Percentiles rank a stretch among this genome's conserved stretches.
These are phyloP conservation scores for Pollenia angustigena DNA, from an alignment of 2,888 invertebrate genomes.

Conservation along the genomic window DNA sequence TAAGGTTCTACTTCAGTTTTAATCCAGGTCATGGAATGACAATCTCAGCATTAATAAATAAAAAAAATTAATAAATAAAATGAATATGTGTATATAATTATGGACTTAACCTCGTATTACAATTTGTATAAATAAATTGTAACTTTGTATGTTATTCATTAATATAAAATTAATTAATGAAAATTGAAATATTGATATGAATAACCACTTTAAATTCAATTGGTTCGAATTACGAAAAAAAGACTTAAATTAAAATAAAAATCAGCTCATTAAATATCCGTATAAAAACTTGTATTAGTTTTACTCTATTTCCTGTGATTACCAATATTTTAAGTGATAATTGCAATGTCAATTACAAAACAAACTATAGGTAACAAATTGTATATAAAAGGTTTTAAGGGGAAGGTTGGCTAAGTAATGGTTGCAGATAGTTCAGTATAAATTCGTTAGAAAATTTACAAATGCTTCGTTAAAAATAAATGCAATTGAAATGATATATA, in stretches of 20 bases:
- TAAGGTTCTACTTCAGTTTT: too few relatives aligned
- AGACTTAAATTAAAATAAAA: neutral
- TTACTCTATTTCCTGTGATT: conserved; percentile 71
- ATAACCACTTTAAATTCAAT: conserved; percentile 31
- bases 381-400: conserved; percentile 11
- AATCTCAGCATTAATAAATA: too few relatives aligned
- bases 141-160: conserved; percentile 24
- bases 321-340: conserved; percentile 68
- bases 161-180: conserved; percentile 29
- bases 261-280: conserved; percentile 16
- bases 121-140: neutral
- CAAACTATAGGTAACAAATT: conserved; percentile 54
- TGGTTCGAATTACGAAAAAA: conserved; percentile 6
- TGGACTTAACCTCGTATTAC: conserved; percentile 18
- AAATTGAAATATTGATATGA: conserved; percentile 44
- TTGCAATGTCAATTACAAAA: conserved; percentile 71
- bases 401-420: conserved; percentile 1
- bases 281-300: conserved; percentile 63
- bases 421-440: neutral
- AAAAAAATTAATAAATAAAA: neutral
- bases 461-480: neutral
- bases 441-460: neutral
- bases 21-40: too few relatives aligned
- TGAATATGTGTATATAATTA: neutral
- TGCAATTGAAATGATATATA: too few relatives aligned